Evolutionary conservation across 2,113 vertebrate species (phyloP).

Genomic region (Muntiacus muntjak): DNA sequence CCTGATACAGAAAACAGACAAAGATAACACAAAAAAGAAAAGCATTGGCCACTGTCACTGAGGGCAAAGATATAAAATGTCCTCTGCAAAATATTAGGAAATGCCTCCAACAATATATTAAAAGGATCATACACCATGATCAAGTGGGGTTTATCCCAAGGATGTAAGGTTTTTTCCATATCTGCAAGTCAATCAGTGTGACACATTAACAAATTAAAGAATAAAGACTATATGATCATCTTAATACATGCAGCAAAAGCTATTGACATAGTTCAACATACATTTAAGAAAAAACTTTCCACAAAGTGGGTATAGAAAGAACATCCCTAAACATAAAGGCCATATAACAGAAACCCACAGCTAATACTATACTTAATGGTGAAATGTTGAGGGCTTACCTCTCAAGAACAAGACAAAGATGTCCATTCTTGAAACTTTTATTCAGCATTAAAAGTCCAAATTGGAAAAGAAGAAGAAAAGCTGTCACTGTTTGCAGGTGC

Average conservation of each 20-base stretch:
- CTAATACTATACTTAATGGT: not conserved
- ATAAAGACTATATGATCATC: not conserved
- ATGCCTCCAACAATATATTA: not conserved
- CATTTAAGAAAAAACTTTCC: not conserved
- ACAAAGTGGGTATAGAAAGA: not conserved
- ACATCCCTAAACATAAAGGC: not conserved
- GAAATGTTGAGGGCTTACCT: not conserved
- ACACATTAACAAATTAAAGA: not conserved
- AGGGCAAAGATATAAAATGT: not conserved
- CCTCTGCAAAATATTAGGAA: not conserved
- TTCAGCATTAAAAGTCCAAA: not conserved
- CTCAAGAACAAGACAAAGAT: not conserved
- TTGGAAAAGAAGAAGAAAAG: not conserved
- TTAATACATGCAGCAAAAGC: not conserved
- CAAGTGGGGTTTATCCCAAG: not conserved
- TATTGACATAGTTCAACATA: not conserved
- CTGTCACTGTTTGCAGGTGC: not conserved
- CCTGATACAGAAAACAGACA: not conserved
- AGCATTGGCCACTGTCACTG: not conserved
- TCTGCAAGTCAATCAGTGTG: not conserved
- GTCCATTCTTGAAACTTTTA: not conserved
- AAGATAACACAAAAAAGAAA: not conserved
- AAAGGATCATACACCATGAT: not conserved
- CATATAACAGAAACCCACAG: not conserved
- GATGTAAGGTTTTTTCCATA: not conserved